Percentiles rank a stretch among this genome's conserved stretches.
Conservation (phyloP, 1,140 invertebrate species). For the Diorhabda carinulata region DNA sequence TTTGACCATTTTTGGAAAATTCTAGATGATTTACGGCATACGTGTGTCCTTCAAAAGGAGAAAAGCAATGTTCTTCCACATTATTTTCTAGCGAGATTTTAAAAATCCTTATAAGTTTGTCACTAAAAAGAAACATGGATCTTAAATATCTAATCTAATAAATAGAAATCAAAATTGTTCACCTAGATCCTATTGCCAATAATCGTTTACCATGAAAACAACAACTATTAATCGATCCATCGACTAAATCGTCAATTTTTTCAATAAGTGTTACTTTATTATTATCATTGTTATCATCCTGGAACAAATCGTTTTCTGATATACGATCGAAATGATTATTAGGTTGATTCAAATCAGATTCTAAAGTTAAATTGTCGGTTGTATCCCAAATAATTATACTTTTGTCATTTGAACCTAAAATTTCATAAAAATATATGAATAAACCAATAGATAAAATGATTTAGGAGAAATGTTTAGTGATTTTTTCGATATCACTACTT, state of each 20-base stretch:
- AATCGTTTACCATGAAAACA: constrained; percentile 51
- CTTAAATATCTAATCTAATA: no score
- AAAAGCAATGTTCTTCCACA: constrained; percentile 50
- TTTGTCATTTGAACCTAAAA: constrained; percentile 68
- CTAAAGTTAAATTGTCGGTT: constrained; percentile 49
- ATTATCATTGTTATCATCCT: constrained; percentile 46
- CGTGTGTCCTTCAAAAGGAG: constrained; percentile 57
- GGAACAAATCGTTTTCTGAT: constrained; percentile 49
- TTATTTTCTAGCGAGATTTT: constrained; percentile 42
- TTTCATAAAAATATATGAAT: no score
- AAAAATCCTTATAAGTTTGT: constrained; percentile 57
- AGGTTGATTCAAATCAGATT: constrained; percentile 49
- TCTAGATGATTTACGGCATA: constrained; percentile 62
- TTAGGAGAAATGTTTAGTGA: no score
- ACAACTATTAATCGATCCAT: constrained; percentile 57
- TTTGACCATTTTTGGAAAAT: constrained; percentile 62
- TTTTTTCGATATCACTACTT: no score
- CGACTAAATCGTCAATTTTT: constrained; percentile 51
- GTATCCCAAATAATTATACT: constrained; percentile 64
- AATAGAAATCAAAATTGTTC: constrained; percentile 4
- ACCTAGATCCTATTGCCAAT: constrained; percentile 58
- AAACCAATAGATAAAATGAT: no score
- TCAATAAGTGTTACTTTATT: constrained; percentile 51
- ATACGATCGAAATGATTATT: constrained; percentile 25
- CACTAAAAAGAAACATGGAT: constrained; percentile 45